Conservation (phyloP, 2,797 vertebrate genomes). For the Galago senegalensis region DNA sequence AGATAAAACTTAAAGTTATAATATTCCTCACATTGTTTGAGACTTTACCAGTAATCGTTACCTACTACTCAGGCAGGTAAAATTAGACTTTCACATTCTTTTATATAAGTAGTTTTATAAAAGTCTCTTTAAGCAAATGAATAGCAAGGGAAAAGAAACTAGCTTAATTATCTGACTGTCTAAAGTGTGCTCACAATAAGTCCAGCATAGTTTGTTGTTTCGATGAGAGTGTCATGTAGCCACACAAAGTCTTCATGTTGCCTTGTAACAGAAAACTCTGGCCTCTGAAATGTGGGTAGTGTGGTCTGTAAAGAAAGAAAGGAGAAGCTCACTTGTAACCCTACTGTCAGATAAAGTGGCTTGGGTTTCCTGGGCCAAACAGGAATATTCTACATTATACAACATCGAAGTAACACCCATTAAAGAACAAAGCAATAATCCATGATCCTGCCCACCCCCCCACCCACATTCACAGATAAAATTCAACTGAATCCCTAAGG, state of each 20-base stretch:
- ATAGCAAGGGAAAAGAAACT: not conserved
- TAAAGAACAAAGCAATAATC: conserved; percentile 41
- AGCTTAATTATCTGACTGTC: not conserved
- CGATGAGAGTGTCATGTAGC: conserved; percentile 96
- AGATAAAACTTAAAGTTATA: not conserved
- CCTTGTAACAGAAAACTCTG: conserved; percentile 96
- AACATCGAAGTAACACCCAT: not conserved
- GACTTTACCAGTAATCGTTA: not conserved
- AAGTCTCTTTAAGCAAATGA: conserved; percentile 26
- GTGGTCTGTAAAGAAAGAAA: conserved; percentile 93
- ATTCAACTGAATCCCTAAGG: not conserved
- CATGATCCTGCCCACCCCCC: not conserved
- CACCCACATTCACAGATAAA: not conserved
- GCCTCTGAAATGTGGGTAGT: conserved; percentile 95
- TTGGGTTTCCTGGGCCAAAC: not conserved
- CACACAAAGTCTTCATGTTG: conserved; percentile 99
- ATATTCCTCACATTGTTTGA: not conserved
- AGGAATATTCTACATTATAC: conserved; percentile 25
- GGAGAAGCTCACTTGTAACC: conserved; percentile 64
- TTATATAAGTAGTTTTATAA: not conserved
- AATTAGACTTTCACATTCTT: not conserved
- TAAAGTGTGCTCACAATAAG: conserved; percentile 94
- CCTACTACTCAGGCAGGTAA: not conserved
- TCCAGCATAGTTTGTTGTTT: conserved; percentile 98
- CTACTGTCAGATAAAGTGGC: not conserved